Percentiles rank a stretch among this genome's conserved stretches.
These are phyloP conservation scores for Megamerina dolium DNA, from an alignment of 2,888 invertebrate species.

Conservation along the genomic window DNA sequence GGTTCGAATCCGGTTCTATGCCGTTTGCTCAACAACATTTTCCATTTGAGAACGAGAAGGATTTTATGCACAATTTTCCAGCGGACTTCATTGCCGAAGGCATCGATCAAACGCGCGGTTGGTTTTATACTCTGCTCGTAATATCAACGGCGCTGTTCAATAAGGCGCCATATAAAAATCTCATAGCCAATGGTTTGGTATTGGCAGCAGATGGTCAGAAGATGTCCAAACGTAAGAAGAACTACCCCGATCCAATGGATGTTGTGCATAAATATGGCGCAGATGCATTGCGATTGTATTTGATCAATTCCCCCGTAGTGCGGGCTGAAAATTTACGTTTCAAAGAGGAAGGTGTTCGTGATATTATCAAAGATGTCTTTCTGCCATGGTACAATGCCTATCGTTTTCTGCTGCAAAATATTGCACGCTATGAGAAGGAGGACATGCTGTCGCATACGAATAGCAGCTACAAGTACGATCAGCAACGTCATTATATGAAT, in stretches of 20 bases:
- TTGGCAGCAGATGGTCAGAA: constrained; percentile 97
- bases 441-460: constrained; percentile 50
- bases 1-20: constrained; percentile 99
- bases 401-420: constrained; percentile 90
- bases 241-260: constrained; percentile 95
- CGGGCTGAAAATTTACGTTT: constrained; percentile 93
- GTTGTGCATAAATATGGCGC: constrained; percentile 90
- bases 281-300: constrained; percentile 90
- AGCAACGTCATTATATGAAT: constrained; percentile 46
- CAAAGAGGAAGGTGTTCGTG: constrained; percentile 94
- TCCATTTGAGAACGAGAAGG: constrained; percentile 87
- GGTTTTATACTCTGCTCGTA: constrained; percentile 98
- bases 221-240: constrained; percentile 98
- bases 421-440: constrained; percentile 72
- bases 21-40: constrained; percentile 96
- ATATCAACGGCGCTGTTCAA: constrained; percentile 93
- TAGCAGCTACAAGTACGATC: constrained; percentile 54
- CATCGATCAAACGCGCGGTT: constrained; percentile 95
- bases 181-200: constrained; percentile 93
- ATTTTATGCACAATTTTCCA: constrained; percentile 87
- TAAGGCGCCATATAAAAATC: constrained; percentile 95
- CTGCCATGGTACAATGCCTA: constrained; percentile 95
- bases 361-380: constrained; percentile 95
- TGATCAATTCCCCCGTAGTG: constrained; percentile 97
- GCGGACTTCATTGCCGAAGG: constrained; percentile 99